These are phyloP conservation scores for Phenacoccus solenopsis DNA, from an alignment of 1,140 invertebrate genomes.

Conservation along the genomic window DNA sequence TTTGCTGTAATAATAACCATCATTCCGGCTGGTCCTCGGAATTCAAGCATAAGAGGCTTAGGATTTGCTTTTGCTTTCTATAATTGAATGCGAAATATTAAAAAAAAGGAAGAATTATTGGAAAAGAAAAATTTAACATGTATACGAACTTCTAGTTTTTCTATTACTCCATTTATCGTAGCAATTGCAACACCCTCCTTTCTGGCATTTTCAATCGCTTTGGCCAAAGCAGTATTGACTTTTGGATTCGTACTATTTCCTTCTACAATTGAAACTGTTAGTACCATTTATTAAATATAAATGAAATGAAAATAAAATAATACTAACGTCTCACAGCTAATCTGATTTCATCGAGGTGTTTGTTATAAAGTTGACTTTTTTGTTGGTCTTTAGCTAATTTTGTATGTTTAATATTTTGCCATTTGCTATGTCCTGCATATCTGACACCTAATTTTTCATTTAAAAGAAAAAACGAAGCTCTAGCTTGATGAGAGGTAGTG, in stretches of 20 bases:
- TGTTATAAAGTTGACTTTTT: constrained; percentile 36
- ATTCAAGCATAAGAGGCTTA: not conserved
- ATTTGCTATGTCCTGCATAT: constrained; percentile 56
- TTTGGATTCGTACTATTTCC: constrained; percentile 21
- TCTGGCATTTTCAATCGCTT: constrained; percentile 5
- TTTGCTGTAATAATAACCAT: not conserved
- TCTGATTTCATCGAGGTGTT: constrained; percentile 39
- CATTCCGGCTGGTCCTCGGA: not conserved
- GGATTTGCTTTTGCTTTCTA: not conserved
- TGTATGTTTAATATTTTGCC: constrained; percentile 54
- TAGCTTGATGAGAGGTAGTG: too few relatives aligned
- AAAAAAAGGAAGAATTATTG: too few relatives aligned
- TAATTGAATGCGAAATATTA: too few relatives aligned
- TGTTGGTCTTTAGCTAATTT: constrained; percentile 48
- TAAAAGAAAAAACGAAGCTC: not conserved
- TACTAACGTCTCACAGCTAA: constrained; percentile 40
- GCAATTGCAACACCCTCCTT: constrained; percentile 6
- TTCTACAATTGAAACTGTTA: constrained; percentile 9
- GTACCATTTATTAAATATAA: not conserved
- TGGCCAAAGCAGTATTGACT: constrained; percentile 21
- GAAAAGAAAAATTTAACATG: too few relatives aligned
- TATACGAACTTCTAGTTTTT: not conserved
- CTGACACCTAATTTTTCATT: constrained; percentile 22
- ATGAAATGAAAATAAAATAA: not conserved
- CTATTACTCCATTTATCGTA: not conserved